Conservation (phyloP, 2,888 invertebrate species). For the Fabriciana adippe region DNA sequence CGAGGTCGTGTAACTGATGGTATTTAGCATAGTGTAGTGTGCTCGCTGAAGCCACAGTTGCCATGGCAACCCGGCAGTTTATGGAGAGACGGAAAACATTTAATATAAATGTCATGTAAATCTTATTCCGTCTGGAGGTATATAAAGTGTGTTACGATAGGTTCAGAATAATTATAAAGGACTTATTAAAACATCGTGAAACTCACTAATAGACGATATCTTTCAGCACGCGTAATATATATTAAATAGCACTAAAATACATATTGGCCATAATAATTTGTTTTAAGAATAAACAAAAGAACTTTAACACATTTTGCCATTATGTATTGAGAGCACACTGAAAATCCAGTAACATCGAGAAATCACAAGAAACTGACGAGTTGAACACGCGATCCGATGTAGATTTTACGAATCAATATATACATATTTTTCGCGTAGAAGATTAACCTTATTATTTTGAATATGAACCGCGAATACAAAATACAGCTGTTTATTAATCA, state of each 20-base stretch:
- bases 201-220: not conserved
- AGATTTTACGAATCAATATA: conserved; percentile 18
- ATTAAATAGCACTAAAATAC: too few species aligned
- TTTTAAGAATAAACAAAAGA: not conserved
- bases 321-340: not conserved
- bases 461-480: not conserved
- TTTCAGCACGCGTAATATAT: too few species aligned
- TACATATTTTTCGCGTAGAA: conserved; percentile 17
- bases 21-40: conserved; percentile 40
- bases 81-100: conserved; percentile 3
- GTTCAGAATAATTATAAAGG: too few species aligned
- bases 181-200: not conserved
- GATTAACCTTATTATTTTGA: conserved; percentile 9
- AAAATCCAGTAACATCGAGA: conserved; percentile 23
- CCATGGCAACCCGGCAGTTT: conserved; percentile 45
- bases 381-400: conserved; percentile 21
- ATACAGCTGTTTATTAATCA: not conserved
- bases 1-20: conserved; percentile 40
- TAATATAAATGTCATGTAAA: conserved; percentile 3
- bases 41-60: conserved; percentile 43
- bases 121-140: conserved; percentile 13
- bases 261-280: not conserved
- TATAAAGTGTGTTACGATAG: not conserved
- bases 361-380: conserved; percentile 27
- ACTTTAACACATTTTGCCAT: conserved; percentile 1